Base-by-base conservation (phyloP, 1,140 invertebrate species). In the Zophobas atratus region DNA sequence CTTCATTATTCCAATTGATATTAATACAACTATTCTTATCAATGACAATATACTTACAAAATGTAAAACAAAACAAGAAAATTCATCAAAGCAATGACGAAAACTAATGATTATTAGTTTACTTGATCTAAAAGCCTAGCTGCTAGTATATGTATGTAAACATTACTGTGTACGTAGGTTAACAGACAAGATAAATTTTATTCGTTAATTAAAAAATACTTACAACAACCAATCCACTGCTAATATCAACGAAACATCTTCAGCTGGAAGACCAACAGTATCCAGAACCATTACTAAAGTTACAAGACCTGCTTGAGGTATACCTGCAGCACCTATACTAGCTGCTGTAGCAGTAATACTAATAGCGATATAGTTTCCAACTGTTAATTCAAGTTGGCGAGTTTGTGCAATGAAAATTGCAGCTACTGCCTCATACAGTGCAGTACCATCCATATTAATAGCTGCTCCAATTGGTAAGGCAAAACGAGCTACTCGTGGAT, bases 221-320 rank as follows among this genome's bases (percentile, higher is more conserved):
- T 90, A 96, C 94, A 97, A 85, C 63, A 97, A 87, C 95, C 95
- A 97, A 86, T 97, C 95, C n/a, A 96, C 92, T 4, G 95, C 94
- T 49, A 96, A 87, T 74, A 97, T 94, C 32, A 95, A 87, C 8
- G 91, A 92, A n/a, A 96, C 92, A 81, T 96, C 94, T 80, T 94
- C 92, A 5, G 93, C 91, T 33, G 95, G 94, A 72, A 97, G 90
- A 20, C 94, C 94, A 41, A 96, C 92, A 1, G 94, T 94, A 75
- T 94, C 94, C 76, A 97, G 85, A 1, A 97, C 95, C 89, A 97
- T 95, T 33, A 96, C 92, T 93, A 96, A 94, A 6, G 94, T 96
- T 4, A 96, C 94, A 43, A 95, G 84, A 70, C 92, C 93, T 39
- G 95, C 95, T 84, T 96, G 94, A 0, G 96, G 96, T 71, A 97